Conservation (phyloP, 2,888 invertebrate genomes). For the Ctena decussata region DNA sequence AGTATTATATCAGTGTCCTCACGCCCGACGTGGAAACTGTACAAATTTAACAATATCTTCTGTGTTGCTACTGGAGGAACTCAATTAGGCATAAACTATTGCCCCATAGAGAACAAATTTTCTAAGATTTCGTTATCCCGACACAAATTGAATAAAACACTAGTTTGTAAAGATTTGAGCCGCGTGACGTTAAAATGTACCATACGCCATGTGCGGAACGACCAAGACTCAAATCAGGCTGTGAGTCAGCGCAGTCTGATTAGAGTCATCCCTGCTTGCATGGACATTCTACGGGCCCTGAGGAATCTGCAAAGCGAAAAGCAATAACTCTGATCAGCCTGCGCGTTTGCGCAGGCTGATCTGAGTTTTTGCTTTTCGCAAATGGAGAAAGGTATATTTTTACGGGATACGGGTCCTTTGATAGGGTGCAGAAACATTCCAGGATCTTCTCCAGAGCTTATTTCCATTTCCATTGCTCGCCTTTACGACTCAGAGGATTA, state of each 20-base stretch:
- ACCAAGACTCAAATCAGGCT: too few relatives aligned
- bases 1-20: not conserved
- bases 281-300: too few relatives aligned
- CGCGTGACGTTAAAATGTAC: too few relatives aligned
- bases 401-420: too few relatives aligned
- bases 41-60: slow-evolving; percentile 1
- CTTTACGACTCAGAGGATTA: not conserved
- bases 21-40: not conserved
- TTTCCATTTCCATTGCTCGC: not conserved
- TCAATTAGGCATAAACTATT: slow-evolving; percentile 19
- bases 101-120: slow-evolving; percentile 32
- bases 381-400: too few relatives aligned
- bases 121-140: slow-evolving; percentile 63
- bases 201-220: too few relatives aligned
- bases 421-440: slow-evolving; percentile 59
- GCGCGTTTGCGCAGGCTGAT: too few relatives aligned
- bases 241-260: too few relatives aligned
- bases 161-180: slow-evolving; percentile 58
- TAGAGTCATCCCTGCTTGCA: too few relatives aligned
- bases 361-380: too few relatives aligned
- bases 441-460: not conserved
- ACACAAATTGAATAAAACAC: slow-evolving; percentile 68
- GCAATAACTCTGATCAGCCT: too few relatives aligned
- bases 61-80: not conserved
- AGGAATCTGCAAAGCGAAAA: too few relatives aligned